These are phyloP conservation scores for Champsocephalus esox DNA, from an alignment of 2,797 vertebrate species.

Conservation along the genomic window DNA sequence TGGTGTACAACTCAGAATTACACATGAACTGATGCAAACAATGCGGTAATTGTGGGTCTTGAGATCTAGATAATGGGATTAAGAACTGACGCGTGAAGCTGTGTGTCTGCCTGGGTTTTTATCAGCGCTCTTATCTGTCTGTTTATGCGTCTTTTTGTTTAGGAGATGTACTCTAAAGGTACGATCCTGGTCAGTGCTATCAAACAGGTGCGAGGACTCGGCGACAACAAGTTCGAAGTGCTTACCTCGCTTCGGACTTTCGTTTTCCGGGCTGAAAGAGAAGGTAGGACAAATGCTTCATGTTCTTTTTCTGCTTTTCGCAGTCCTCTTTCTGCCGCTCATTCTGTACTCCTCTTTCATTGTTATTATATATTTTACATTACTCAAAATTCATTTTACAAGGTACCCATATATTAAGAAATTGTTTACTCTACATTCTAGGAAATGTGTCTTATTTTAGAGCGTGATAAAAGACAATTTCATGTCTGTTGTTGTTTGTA, in stretches of 20 bases:
- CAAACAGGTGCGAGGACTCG: constrained; percentile 85
- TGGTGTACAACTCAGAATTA: constrained; percentile 40
- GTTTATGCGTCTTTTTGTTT: constrained; percentile 27
- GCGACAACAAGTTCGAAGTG: constrained; percentile 96
- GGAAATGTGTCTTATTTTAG: constrained; percentile 15
- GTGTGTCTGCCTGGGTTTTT: not conserved
- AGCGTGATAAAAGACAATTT: not conserved
- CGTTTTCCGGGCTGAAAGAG: constrained; percentile 92
- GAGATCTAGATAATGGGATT: constrained; percentile 54
- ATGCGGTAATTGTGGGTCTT: constrained; percentile 34
- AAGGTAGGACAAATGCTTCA: constrained; percentile 86
- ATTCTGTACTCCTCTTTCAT: not conserved
- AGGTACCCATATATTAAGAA: constrained; percentile 1
- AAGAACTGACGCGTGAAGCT: constrained; percentile 37
- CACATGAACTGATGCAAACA: constrained; percentile 58
- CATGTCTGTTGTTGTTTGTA: not conserved
- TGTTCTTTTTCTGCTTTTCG: constrained; percentile 7
- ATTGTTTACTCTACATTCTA: constrained; percentile 8
- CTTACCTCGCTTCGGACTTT: constrained; percentile 92
- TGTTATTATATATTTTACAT: constrained; percentile 13
- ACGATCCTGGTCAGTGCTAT: constrained; percentile 90
- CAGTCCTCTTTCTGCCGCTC: constrained; percentile 21
- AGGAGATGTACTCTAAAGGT: constrained; percentile 98
- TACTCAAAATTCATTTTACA: constrained; percentile 1
- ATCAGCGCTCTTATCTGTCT: not conserved